A percentile compares a stretch with the other conserved stretches of the same genome.
phyloP scores from a whole-genome alignment of 1,140 invertebrate species.

The Sitophilus oryzae region DNA sequence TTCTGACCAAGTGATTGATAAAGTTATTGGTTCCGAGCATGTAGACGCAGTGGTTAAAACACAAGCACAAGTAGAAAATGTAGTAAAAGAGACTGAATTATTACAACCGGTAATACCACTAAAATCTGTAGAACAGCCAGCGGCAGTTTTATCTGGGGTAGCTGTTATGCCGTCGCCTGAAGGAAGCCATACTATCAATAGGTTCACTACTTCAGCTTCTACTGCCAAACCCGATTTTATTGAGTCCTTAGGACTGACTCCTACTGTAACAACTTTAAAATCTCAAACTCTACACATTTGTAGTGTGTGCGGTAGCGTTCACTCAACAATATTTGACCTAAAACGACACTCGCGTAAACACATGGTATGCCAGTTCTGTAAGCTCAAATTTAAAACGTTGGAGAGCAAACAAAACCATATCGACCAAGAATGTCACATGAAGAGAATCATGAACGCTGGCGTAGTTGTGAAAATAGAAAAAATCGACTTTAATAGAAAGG shows the following conservation, averaged over 20 bases:
- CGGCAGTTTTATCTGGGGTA: background rate
- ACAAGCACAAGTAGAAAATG: background rate
- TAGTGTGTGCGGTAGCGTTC: conserved; percentile 16
- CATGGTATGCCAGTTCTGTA: conserved; percentile 30
- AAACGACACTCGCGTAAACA: conserved; percentile 24
- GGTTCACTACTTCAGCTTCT: too few relatives aligned
- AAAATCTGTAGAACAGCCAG: too few relatives aligned
- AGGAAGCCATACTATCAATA: too few relatives aligned
- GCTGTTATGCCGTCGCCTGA: background rate
- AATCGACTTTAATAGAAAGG: conserved; percentile 15
- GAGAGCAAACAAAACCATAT: conserved; percentile 18
- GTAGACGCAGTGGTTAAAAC: too few relatives aligned
- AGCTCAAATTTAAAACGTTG: conserved; percentile 18
- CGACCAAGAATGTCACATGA: conserved; percentile 16
- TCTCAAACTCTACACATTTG: conserved; percentile 14
- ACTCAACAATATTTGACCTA: conserved; percentile 12
- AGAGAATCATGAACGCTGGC: conserved; percentile 15
- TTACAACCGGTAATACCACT: background rate
- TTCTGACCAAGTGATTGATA: too few relatives aligned
- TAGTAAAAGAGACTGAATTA: background rate
- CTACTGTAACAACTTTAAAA: conserved; percentile 14
- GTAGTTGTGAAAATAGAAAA: conserved; percentile 13
- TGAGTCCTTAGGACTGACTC: conserved; percentile 4
- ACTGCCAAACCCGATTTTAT: background rate
- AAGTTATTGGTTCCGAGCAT: too few relatives aligned